Base-by-base conservation (phyloP, 2,888 invertebrate species). In the Leucoptera coffeella region DNA sequence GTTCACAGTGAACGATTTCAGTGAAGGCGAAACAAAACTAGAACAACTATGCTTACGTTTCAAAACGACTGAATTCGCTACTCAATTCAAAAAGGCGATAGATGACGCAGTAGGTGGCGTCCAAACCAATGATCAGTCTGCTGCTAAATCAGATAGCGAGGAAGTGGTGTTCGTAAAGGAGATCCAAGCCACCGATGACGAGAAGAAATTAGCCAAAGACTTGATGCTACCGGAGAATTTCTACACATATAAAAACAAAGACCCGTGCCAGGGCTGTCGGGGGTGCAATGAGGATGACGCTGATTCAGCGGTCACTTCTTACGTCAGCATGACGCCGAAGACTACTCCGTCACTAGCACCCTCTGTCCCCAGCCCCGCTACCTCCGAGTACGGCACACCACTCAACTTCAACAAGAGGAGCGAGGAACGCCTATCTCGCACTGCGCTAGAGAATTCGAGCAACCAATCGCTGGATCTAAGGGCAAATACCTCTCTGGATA, bases 1-100 rank as follows among this genome's bases (percentile, higher is more conserved):
- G 26, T 95, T 95, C 78, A 74, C 74, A 22, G 90, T 86, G 0
- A 77, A 81, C 28, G 95, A 96, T 58, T 95, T 79, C 47, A 85
- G 91, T 29, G 93, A 93, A 38, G 87, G 84, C 4, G 80, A 83
- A 53, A 60, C 85, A 10, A 75, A 74, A 12, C 58, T 79, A 28
- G 80, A 84, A 38, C 77, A 83, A 31, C 86, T 93, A 41, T 86
- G 88, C 19, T 53, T 92, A 23, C 74, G 89, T 32, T 93, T 95
- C 47, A 88, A 89, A 48, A 85, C 72, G 13, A 62, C 78, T 10
- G 86, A 89, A 24, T 74, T 87, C 17, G 89, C 91, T 1, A 43
- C 65, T 15, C 75, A 78, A 12, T 94, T 94, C 47, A 83, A 83
- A 47, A 58, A 62, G 17, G 78, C 81, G 0, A 61, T 92, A 15